Percentiles rank a stretch among this genome's conserved stretches.
These are phyloP conservation scores for Smithornis capensis DNA, from an alignment of 2,113 vertebrate species.

Conservation along the genomic window DNA sequence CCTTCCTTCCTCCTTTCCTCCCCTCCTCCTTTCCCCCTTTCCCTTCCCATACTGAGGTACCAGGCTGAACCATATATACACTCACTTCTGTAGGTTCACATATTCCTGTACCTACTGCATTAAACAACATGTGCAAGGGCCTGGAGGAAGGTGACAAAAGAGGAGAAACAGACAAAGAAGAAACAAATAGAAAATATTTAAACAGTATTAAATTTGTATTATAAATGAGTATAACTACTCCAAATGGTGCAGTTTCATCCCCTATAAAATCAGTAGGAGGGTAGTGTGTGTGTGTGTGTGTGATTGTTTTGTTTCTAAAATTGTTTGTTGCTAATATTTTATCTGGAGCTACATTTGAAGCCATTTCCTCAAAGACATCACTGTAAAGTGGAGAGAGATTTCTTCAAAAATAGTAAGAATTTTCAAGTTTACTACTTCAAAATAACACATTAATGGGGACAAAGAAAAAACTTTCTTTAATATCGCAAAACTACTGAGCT, in stretches of 20 bases:
- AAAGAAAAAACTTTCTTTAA: not conserved
- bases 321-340: not conserved
- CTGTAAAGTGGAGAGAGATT: not conserved
- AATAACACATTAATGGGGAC: not conserved
- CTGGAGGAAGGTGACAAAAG: not conserved
- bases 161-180: not conserved
- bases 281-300: not conserved
- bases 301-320: not conserved
- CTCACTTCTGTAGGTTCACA: not conserved
- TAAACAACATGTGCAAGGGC: not conserved
- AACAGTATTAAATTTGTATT: not conserved
- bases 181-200: not conserved
- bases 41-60: fast-evolving
- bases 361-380: not conserved
- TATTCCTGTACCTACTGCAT: not conserved
- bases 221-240: not conserved
- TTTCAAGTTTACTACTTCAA: not conserved
- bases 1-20: no score
- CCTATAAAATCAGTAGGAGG: not conserved
- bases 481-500: not conserved
- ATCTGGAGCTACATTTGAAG: not conserved
- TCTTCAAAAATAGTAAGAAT: not conserved
- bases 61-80: not conserved
- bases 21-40: no score
- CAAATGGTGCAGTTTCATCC: not conserved